Conservation (phyloP, 2,113 vertebrate genomes). For the Actenoides hombroni region DNA sequence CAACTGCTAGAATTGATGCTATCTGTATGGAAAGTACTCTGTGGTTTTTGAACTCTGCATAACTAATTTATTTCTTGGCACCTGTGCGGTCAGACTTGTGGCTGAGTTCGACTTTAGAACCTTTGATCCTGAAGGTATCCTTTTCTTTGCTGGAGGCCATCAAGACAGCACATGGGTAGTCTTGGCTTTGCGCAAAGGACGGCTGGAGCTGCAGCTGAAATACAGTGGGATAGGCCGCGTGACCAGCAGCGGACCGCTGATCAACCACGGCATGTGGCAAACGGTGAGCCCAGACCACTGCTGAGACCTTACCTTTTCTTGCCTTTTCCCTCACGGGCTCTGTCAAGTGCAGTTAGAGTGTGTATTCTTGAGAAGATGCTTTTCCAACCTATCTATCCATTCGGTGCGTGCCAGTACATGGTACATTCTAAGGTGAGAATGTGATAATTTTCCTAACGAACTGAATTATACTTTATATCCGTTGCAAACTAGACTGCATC, state of each 20-base stretch:
- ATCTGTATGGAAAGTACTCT: conserved; percentile 37
- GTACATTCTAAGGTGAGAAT: neutral
- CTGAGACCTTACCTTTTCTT: neutral
- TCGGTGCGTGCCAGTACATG: neutral
- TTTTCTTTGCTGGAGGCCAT: conserved; percentile 95
- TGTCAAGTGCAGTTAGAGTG: neutral
- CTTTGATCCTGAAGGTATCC: conserved; percentile 91
- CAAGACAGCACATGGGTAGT: conserved; percentile 91
- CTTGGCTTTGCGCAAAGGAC: conserved; percentile 87
- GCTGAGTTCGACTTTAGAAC: conserved; percentile 97
- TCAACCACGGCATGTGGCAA: conserved; percentile 93
- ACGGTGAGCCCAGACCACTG: conserved; percentile 73
- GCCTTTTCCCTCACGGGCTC: neutral
- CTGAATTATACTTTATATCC: neutral
- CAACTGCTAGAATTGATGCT: conserved; percentile 6
- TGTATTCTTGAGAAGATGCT: neutral
- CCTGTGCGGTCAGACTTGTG: conserved; percentile 71
- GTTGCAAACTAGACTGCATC: neutral
- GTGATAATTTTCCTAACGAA: neutral
- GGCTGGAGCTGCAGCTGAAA: conserved; percentile 90
- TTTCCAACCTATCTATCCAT: neutral
- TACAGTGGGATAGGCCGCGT: conserved; percentile 85
- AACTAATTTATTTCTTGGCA: conserved; percentile 63
- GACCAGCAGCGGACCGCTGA: conserved; percentile 87
- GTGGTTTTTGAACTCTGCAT: conserved; percentile 34